Base-by-base conservation (phyloP, 2,113 vertebrate species). In the Malurus elegans region DNA sequence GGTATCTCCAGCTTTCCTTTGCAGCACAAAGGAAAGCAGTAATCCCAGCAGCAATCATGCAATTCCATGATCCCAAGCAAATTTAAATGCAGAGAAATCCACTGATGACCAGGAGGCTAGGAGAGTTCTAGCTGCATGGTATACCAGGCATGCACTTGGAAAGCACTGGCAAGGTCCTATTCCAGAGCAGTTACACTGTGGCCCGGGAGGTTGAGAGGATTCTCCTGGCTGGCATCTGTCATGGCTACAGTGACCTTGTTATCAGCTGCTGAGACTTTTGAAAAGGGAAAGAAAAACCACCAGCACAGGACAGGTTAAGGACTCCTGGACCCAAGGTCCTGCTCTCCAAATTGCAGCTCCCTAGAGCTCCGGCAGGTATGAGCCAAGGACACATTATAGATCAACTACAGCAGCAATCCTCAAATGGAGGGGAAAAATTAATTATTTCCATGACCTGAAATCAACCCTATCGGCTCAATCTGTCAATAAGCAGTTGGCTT, bases 361-460 rank as follows among this genome's bases (percentile, higher is more conserved):
- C 54, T 32, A 66, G 71, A 73, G 48, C 14, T 79, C 45, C 61
- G 60, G 71, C 61, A 80, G 81, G 64, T 56, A 76, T 40, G n/a
- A 34, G 29, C 45, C 54, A 72, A 58, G 51, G 82, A 51, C 58
- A 74, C 9, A 4, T 20, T n/a, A 19, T 3, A 62, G 19, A 75
- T 64, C 60, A 26, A 40, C 42, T 64, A 57, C 10, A 88, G 45
- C 48, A 90, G 69, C 38, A 73, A n/a, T 31, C 51, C 26, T 79
- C 64, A 76, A 82, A 80, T 24, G 28, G 8, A 34, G 11, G 29
- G 20, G 16, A 54, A 64, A n/a, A 53, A 29, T 61, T 44, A 67
- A 88, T 95, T 80, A 94, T 75, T 94, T 83, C 56, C 23, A 36
- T 90, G 92, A 93, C 94, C 94, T 92, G 73, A 90, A 71, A 86